phyloP scores from a whole-genome alignment of 2,888 invertebrate species.

The Linnaemya tessellans region DNA sequence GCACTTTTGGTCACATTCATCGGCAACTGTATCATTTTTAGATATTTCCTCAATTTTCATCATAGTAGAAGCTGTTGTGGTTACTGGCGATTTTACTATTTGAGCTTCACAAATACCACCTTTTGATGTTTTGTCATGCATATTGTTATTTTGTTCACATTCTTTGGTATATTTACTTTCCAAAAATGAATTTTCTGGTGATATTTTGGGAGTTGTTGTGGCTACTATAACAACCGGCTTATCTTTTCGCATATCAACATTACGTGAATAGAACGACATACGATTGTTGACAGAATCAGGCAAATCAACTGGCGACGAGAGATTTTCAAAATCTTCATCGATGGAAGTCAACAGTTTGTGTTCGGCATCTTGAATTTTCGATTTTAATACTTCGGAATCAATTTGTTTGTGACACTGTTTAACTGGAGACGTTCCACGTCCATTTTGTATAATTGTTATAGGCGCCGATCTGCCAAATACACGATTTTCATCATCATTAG shows the following conservation, averaged over 20 bases:
- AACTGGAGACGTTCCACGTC: constrained; percentile 85
- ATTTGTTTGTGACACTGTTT: constrained; percentile 88
- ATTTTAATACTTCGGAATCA: constrained; percentile 86
- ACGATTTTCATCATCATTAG: constrained; percentile 77
- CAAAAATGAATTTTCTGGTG: constrained; percentile 82
- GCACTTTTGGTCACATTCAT: constrained; percentile 18
- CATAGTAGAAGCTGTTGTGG: not conserved
- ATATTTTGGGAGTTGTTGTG: constrained; percentile 81
- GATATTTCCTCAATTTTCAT: constrained; percentile 4
- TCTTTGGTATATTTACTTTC: constrained; percentile 81
- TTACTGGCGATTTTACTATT: constrained; percentile 9
- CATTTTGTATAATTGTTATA: constrained; percentile 87
- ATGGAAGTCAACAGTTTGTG: constrained; percentile 79
- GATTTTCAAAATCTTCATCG: constrained; percentile 81
- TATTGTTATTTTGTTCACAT: constrained; percentile 78
- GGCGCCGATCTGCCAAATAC: constrained; percentile 86
- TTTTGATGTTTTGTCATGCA: constrained; percentile 60
- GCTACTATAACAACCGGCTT: constrained; percentile 82
- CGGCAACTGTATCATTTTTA: constrained; percentile 2
- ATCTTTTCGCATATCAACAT: constrained; percentile 76
- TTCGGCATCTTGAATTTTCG: constrained; percentile 81
- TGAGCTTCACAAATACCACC: constrained; percentile 14
- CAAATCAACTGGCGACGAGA: constrained; percentile 81
- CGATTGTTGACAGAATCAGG: constrained; percentile 81
- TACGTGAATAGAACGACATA: constrained; percentile 78